phyloP scores from a whole-genome alignment of 1,140 invertebrate genomes.

The Plodia interpunctella region DNA sequence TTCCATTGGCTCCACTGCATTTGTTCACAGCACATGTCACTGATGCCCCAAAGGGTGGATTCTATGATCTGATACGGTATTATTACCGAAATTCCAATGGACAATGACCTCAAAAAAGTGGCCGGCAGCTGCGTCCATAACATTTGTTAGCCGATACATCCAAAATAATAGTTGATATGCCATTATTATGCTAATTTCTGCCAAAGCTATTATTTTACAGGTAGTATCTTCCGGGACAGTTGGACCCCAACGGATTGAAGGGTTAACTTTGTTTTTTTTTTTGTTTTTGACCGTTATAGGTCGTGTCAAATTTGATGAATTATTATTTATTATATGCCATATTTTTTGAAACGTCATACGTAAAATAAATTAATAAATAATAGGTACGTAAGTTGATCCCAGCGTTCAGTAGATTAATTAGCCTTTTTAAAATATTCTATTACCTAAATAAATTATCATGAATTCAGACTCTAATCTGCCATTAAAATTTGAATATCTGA shows the following conservation, averaged over 20 bases:
- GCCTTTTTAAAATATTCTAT: no score
- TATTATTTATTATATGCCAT: constrained; percentile 13
- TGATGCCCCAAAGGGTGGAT: constrained; percentile 27
- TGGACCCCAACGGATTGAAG: constrained; percentile 34
- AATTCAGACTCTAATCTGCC: no score
- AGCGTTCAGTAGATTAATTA: no score
- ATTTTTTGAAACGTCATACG: background rate
- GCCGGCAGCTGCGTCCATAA: constrained; percentile 52
- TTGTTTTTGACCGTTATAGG: constrained; percentile 44
- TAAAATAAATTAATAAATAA: no score
- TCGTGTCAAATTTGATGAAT: constrained; percentile 69
- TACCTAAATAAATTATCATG: no score
- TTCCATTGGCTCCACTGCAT: no score
- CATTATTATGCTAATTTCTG: constrained; percentile 69
- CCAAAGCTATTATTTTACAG: constrained; percentile 62
- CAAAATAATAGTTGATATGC: constrained; percentile 57
- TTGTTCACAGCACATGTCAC: background rate
- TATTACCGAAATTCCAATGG: constrained; percentile 39
- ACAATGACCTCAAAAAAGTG: constrained; percentile 63
- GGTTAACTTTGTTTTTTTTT: constrained; percentile 45
- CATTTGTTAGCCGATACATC: constrained; percentile 58
- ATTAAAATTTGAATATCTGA: no score
- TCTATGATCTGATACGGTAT: constrained; percentile 15
- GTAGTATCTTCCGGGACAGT: constrained; percentile 51
- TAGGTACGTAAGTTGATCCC: no score